These are phyloP conservation scores for Eristalis tenax DNA, from an alignment of 2,888 invertebrate genomes.

Conservation along the genomic window DNA sequence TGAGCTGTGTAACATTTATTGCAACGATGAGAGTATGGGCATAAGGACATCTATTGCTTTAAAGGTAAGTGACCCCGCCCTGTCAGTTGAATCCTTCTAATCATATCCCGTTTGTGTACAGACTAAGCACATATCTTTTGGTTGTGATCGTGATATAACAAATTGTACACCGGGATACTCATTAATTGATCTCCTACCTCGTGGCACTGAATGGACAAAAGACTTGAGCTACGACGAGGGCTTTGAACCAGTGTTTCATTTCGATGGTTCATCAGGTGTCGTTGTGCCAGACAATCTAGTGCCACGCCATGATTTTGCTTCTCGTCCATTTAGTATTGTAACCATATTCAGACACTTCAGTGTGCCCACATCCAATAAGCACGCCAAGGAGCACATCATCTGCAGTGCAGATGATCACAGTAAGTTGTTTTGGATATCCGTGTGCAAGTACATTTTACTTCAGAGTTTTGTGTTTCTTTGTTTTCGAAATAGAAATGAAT, in stretches of 20 bases:
- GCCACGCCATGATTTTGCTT: constrained; percentile 85
- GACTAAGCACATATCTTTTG: constrained; percentile 92
- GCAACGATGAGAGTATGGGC: constrained; percentile 78
- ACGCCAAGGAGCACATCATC: constrained; percentile 96
- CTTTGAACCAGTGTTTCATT: constrained; percentile 96
- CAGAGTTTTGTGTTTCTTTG: constrained; percentile 67
- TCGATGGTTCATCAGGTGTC: constrained; percentile 96
- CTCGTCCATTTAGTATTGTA: constrained; percentile 92
- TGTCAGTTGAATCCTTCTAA: neutral
- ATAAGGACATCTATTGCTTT: constrained; percentile 79
- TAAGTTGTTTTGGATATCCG: constrained; percentile 82
- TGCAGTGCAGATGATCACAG: constrained; percentile 99
- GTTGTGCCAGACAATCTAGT: constrained; percentile 90
- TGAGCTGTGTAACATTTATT: constrained; percentile 81
- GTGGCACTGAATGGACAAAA: constrained; percentile 90
- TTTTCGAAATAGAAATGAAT: constrained; percentile 91
- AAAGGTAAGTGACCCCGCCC: constrained; percentile 75
- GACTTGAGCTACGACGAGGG: constrained; percentile 92
- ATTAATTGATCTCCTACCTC: constrained; percentile 78
- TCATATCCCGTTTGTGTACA: constrained; percentile 36
- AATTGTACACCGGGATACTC: constrained; percentile 77
- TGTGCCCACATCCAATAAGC: constrained; percentile 88
- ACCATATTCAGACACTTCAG: constrained; percentile 97
- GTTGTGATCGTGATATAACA: constrained; percentile 92
- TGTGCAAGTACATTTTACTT: neutral